These are phyloP conservation scores for Popillia japonica DNA, from an alignment of 1,140 invertebrate species.

Conservation along the genomic window DNA sequence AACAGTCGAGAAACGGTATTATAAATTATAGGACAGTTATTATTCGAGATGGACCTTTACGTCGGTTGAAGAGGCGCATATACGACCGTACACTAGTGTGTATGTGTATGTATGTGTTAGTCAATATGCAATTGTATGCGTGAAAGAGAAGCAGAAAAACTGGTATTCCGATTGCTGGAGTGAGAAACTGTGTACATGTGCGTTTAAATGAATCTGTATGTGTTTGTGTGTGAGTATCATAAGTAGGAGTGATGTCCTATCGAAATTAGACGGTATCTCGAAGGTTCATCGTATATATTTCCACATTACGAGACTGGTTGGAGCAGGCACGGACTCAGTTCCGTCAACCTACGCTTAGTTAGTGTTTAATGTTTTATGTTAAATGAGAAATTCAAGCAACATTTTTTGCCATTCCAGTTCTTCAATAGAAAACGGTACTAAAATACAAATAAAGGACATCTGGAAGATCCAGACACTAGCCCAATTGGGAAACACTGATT, in stretches of 20 bases:
- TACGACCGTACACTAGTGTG: too few relatives aligned
- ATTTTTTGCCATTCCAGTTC: too few relatives aligned
- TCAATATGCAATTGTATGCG: too few relatives aligned
- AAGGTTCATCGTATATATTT: slow-evolving; percentile 27
- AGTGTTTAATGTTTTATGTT: too few relatives aligned
- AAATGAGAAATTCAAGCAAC: too few relatives aligned
- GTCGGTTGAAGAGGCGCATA: too few relatives aligned
- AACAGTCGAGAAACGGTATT: slow-evolving; percentile 11
- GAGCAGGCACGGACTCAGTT: neutral
- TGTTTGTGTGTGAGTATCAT: neutral
- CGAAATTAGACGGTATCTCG: slow-evolving; percentile 28
- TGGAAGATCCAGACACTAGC: too few relatives aligned
- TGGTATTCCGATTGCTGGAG: slow-evolving; percentile 7
- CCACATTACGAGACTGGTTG: slow-evolving; percentile 3
- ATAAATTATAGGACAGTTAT: slow-evolving; percentile 31
- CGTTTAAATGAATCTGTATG: neutral
- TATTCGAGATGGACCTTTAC: slow-evolving; percentile 21
- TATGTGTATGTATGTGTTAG: neutral
- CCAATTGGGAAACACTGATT: too few relatives aligned
- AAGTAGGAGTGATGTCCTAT: slow-evolving; percentile 31
- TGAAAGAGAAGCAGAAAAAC: slow-evolving; percentile 23
- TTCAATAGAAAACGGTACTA: too few relatives aligned
- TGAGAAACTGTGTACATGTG: slow-evolving; percentile 6
- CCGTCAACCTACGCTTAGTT: too few relatives aligned
- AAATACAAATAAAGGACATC: too few relatives aligned